Conservation (phyloP, 53 echinoderm and acorn worm species). For the Henricia sp. region DNA sequence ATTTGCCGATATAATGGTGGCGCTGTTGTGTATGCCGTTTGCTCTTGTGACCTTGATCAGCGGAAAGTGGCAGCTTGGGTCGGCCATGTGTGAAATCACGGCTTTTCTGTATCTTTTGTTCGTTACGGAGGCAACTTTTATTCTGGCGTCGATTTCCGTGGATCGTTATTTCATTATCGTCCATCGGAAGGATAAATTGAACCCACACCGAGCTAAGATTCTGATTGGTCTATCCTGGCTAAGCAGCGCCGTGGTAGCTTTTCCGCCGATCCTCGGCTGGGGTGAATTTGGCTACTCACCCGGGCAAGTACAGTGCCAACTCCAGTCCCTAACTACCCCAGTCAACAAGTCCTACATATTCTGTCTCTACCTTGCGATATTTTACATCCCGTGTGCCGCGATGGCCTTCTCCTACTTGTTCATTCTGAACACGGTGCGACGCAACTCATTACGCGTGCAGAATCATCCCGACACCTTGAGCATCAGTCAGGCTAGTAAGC, state of each 20-base stretch:
- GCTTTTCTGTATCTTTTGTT: slow-evolving; percentile 87
- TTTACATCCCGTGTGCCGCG: slow-evolving; percentile 84
- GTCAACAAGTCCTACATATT: slow-evolving; percentile 72
- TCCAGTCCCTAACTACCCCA: slow-evolving; percentile 26
- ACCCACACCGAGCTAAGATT: slow-evolving; percentile 88
- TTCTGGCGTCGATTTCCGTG: slow-evolving; percentile 92
- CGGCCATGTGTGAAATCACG: slow-evolving; percentile 75
- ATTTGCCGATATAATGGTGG: slow-evolving; percentile 96
- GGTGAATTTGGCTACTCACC: slow-evolving; percentile 59
- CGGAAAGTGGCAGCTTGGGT: slow-evolving; percentile 71
- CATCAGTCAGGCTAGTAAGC: slow-evolving; percentile 97
- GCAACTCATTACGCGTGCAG: slow-evolving; percentile 91
- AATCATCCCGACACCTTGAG: slow-evolving; percentile 94
- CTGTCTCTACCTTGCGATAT: slow-evolving; percentile 76
- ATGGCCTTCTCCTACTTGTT: slow-evolving; percentile 94
- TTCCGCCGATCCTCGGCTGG: slow-evolving; percentile 85
- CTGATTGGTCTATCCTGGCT: slow-evolving; percentile 88
- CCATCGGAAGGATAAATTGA: slow-evolving; percentile 94
- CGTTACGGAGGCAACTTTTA: slow-evolving; percentile 84
- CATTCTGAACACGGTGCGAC: slow-evolving; percentile 95
- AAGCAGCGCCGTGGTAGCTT: slow-evolving; percentile 81
- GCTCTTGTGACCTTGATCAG: slow-evolving; percentile 75
- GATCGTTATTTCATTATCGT: slow-evolving; percentile 99
- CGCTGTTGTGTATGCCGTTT: slow-evolving; percentile 91
- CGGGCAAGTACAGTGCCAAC: slow-evolving; percentile 81